phyloP scores from a whole-genome alignment of 2,888 invertebrate species.

The Oasisia sp. region DNA sequence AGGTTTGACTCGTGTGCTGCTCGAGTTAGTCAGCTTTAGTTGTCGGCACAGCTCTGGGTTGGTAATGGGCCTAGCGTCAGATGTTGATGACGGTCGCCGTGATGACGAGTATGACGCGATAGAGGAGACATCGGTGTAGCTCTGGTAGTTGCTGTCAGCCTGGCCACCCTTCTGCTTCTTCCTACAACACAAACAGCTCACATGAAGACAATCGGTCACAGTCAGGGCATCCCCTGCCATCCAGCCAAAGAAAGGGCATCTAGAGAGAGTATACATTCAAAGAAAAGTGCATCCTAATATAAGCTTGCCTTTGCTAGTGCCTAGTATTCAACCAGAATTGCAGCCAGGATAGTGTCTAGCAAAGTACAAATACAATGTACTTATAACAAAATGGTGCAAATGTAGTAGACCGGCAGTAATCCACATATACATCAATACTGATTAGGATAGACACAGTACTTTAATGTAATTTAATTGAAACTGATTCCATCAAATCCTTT shows the following conservation, averaged over 20 bases:
- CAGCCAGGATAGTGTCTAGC: background rate
- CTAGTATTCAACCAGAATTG: background rate
- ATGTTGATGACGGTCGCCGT: background rate
- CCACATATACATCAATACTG: background rate
- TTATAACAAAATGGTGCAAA: background rate
- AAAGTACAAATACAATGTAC: background rate
- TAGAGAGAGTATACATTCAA: too few relatives aligned
- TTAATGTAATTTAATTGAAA: background rate
- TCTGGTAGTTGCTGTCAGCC: background rate
- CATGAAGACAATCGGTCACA: background rate
- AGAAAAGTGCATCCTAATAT: too few relatives aligned
- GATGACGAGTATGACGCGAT: background rate
- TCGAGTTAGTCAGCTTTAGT: background rate
- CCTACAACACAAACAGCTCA: background rate
- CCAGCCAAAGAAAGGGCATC: too few relatives aligned
- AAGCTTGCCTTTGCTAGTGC: background rate
- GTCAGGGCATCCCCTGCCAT: too few relatives aligned
- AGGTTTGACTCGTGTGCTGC: background rate
- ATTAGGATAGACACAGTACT: background rate
- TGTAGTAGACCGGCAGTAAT: background rate
- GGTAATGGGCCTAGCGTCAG: background rate
- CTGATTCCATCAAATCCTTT: background rate
- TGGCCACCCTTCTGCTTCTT: background rate
- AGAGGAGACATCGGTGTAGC: background rate
- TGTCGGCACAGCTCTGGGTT: constrained; percentile 6